These are phyloP conservation scores for Bungarus multicinctus DNA, from an alignment of 2,113 vertebrate species.

Conservation along the genomic window DNA sequence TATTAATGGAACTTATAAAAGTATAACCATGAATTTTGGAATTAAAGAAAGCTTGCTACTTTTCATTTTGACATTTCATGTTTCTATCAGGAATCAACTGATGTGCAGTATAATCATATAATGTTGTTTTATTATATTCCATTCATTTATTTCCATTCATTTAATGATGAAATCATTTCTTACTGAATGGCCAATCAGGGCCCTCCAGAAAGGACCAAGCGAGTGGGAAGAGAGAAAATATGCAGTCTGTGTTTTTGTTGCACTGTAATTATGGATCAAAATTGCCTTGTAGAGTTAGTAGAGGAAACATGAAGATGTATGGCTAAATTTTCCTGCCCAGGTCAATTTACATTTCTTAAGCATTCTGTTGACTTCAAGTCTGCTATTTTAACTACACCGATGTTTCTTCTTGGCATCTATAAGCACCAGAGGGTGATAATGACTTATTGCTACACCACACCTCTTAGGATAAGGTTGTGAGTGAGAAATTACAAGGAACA, in stretches of 20 bases:
- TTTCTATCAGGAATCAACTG: background rate
- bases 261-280: background rate
- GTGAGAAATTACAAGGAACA: constrained; percentile 1
- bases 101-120: background rate
- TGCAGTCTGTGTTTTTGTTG: background rate
- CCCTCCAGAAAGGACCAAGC: background rate
- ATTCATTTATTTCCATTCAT: background rate
- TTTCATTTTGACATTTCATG: background rate
- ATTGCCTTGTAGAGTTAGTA: background rate
- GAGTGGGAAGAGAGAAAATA: background rate
- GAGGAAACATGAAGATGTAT: background rate
- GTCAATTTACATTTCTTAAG: background rate
- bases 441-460: background rate
- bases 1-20: background rate
- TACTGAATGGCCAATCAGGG: background rate
- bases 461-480: background rate
- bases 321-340: background rate
- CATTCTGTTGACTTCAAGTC: background rate
- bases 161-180: background rate
- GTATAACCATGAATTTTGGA: background rate
- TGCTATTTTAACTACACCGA: background rate
- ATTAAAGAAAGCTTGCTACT: background rate
- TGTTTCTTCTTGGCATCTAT: background rate
- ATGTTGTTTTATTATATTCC: background rate
- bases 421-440: accelerated